Evolutionary conservation across 2,113 vertebrate genomes (phyloP).

Genomic region (Rhagologus leucostigma): DNA sequence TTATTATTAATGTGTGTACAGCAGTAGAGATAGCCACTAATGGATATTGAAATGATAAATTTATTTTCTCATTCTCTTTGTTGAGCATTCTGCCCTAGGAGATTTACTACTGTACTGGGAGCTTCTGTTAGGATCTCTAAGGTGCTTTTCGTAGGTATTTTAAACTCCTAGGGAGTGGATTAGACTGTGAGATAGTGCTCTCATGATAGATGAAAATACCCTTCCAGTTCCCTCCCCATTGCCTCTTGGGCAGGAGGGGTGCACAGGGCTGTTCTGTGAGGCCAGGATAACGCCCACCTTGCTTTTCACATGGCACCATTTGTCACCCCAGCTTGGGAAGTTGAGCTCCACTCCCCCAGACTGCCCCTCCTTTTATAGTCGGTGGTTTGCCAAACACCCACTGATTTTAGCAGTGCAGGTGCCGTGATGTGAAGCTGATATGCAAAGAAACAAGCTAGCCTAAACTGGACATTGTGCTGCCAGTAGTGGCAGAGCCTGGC

Average conservation of each 20-base stretch:
- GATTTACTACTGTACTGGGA: not conserved
- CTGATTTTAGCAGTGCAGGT: not conserved
- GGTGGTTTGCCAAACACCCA: not conserved
- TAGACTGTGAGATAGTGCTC: not conserved
- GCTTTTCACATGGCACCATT: not conserved
- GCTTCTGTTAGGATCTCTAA: not conserved
- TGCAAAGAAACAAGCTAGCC: rapidly evolving
- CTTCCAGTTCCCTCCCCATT: not conserved
- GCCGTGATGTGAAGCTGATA: rapidly evolving
- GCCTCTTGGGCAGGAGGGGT: not conserved
- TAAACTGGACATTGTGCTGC: rapidly evolving
- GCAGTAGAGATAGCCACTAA: constrained; percentile 3
- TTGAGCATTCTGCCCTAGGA: not conserved
- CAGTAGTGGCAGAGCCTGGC: rapidly evolving
- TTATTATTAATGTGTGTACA: constrained; percentile 23
- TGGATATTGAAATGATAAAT: constrained; percentile 34
- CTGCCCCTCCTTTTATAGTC: not conserved
- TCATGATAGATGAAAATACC: not conserved
- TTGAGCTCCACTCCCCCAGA: not conserved
- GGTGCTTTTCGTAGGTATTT: not conserved
- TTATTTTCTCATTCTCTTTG: not conserved
- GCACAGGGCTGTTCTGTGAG: not conserved
- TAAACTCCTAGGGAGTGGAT: not conserved
- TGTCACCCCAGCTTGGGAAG: not conserved
- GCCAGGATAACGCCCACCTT: rapidly evolving